These are phyloP conservation scores for Epinotia demarniana DNA, from an alignment of 2,888 invertebrate genomes.

Conservation along the genomic window DNA sequence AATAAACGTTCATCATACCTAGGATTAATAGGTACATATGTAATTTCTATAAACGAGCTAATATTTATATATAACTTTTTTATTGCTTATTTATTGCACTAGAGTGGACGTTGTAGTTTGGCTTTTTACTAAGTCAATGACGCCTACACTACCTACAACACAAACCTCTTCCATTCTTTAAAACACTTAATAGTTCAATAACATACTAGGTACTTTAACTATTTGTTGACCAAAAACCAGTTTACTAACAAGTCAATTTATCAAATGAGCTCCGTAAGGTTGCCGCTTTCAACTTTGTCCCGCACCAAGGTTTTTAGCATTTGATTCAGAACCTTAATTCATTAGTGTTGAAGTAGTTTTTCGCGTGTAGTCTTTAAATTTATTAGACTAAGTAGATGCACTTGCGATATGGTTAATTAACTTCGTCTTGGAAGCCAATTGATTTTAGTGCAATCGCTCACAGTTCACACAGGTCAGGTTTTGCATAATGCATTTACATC, in stretches of 20 bases:
- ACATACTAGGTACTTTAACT: neutral
- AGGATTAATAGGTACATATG: too few species aligned
- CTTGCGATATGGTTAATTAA: conserved; percentile 13
- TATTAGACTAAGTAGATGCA: conserved; percentile 6
- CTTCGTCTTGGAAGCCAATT: conserved; percentile 26
- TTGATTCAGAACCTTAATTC: neutral
- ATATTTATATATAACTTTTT: neutral
- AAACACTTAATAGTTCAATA: conserved; percentile 16
- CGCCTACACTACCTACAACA: neutral
- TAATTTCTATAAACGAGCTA: neutral
- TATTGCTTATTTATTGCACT: too few species aligned
- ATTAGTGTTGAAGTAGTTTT: neutral
- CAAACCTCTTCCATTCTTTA: conserved; percentile 3
- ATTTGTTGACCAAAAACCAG: conserved; percentile 25
- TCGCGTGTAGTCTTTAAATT: neutral
- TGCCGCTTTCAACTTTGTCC: conserved; percentile 16
- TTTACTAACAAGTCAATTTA: conserved; percentile 31
- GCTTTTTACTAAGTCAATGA: neutral
- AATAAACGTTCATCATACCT: too few species aligned
- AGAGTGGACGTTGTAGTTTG: neutral
- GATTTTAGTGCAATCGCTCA: conserved; percentile 31
- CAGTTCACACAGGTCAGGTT: conserved; percentile 28
- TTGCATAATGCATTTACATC: conserved; percentile 41
- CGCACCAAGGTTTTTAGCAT: neutral
- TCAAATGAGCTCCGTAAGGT: conserved; percentile 25